A percentile compares a stretch with the other conserved stretches of the same genome.
Conservation (phyloP, 2,113 vertebrate genomes). For the Dipodomys spectabilis region DNA sequence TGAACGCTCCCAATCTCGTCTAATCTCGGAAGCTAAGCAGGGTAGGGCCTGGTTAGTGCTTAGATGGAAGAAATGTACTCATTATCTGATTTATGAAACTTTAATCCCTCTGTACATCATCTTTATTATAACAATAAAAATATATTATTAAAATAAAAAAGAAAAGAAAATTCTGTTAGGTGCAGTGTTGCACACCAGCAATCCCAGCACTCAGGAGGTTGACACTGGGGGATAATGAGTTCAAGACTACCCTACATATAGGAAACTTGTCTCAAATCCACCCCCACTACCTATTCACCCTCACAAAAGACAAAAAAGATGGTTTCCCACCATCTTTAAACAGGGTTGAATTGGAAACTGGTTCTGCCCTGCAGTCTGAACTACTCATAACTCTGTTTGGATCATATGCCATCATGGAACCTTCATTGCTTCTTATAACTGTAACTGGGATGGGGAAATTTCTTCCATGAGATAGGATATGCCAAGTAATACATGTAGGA, state of each 20-base stretch:
- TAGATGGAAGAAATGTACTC: too few relatives aligned
- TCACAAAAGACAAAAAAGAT: neutral
- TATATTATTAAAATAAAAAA: too few relatives aligned
- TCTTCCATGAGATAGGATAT: neutral
- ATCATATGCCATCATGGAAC: neutral
- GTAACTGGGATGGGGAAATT: neutral
- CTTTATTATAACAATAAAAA: too few relatives aligned
- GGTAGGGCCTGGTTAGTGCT: too few relatives aligned
- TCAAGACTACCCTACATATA: neutral
- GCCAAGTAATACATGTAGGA: neutral
- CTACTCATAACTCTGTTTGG: neutral
- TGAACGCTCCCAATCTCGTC: too few relatives aligned
- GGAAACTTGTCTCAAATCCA: neutral
- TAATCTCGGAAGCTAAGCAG: too few relatives aligned
- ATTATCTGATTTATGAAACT: too few relatives aligned
- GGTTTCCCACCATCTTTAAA: neutral
- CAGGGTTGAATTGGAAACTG: neutral
- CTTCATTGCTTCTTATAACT: neutral
- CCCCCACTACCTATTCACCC: too few relatives aligned
- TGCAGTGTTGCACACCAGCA: neutral
- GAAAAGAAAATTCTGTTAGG: too few relatives aligned
- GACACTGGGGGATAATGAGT: neutral
- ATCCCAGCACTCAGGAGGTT: neutral
- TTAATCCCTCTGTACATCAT: too few relatives aligned
- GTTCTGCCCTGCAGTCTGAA: neutral